phyloP scores from a whole-genome alignment of 2,113 vertebrate species.

The Cyanistes caeruleus region DNA sequence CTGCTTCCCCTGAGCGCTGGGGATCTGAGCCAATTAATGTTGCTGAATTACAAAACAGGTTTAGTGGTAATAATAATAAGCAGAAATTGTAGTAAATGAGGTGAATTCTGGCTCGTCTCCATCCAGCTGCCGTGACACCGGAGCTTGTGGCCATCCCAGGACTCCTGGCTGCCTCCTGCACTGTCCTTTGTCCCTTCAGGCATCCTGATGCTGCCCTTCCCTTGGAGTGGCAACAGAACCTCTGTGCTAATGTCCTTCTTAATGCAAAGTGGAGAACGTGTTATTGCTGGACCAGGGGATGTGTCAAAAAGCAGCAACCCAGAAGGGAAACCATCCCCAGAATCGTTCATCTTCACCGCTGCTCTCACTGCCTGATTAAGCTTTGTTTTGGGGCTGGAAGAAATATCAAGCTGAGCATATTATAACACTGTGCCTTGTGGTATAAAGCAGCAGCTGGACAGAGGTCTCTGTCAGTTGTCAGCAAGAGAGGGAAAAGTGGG shows the following conservation, averaged over 20 bases:
- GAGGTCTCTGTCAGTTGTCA: not conserved
- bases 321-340: not conserved
- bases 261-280: not conserved
- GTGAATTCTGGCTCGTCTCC: not conserved
- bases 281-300: not conserved
- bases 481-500: not conserved
- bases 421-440: not conserved
- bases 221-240: not conserved
- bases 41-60: not conserved
- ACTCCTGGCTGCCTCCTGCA: not conserved
- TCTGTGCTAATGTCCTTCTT: not conserved
- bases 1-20: not conserved
- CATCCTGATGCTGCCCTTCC: not conserved
- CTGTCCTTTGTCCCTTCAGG: not conserved
- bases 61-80: not conserved
- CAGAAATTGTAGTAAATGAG: not conserved
- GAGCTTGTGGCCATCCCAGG: not conserved
- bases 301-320: slow-evolving; percentile 3
- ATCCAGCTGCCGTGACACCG: fast-evolving
- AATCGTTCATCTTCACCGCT: not conserved
- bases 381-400: not conserved
- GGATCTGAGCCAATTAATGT: not conserved
- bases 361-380: not conserved
- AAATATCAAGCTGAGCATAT: not conserved
- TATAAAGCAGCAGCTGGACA: not conserved